Base-by-base conservation (phyloP, 2,113 vertebrate genomes). In the Falcunculus frontatus region DNA sequence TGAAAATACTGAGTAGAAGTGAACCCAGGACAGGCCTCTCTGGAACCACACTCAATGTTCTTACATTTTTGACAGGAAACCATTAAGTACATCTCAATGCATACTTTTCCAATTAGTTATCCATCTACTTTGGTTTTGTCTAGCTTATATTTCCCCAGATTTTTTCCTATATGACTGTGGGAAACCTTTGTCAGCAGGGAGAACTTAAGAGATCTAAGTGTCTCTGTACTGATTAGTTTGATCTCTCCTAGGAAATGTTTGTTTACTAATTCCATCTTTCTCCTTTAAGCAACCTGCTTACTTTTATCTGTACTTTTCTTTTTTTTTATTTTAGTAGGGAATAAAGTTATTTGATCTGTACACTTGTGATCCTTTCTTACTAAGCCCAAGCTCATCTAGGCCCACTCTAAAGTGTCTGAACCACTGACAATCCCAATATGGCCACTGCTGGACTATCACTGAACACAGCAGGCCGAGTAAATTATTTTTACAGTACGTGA, bases 31-130 rank as follows among this genome's bases (percentile, higher is more conserved):
- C 95, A 93, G 88, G 41, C 49, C 78, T 93, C 79, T 88, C 75
- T 93, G 94, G 94, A 96, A 85, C 82, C 67, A 92, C 50, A 12
- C 50, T 93, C 59, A 14, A 2, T 93, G 79, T 88, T 92, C 92
- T 85, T 88, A 83, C 26, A 62, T 77, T 94, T 94, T 90, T 94
- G 94, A 94, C 88, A 96, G 82, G 72, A 94, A 90, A 83, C 90
- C 79, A 86, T 96, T 90, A 95, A 96, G 67, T 83, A 73, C 55
- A 57, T 90, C 67, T 85, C 92, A 62, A 8, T 50, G 17, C 55
- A 76, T 57, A 59, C 69, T 93, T 93, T 94, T 88, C 46, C 79
- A 88, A 73, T 88, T 95, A 93, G 75, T 92, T 95, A 65, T 76
- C 67, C 65, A 72, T 91, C 67, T 85, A 29, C 75, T 82, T 79